Percentiles rank a stretch among this genome's conserved stretches.
Conservation (phyloP, 2,888 invertebrate genomes). For the Morpho deidamia region DNA sequence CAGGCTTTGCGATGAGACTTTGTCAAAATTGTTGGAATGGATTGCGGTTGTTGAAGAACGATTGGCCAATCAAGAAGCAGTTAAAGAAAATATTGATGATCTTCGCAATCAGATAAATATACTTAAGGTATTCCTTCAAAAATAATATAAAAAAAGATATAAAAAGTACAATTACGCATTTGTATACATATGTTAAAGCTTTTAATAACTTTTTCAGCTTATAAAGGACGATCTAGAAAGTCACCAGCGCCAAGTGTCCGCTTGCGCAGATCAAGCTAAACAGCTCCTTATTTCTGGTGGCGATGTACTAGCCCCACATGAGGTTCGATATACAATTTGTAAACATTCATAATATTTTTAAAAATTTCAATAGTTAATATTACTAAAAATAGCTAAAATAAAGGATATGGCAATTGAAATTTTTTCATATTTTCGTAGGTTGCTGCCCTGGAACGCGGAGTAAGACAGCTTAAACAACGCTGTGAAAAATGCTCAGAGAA, state of each 20-base stretch:
- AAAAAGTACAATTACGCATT: not conserved
- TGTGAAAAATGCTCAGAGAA: slow-evolving; percentile 90
- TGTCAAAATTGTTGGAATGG: slow-evolving; percentile 92
- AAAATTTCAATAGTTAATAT: too few species aligned
- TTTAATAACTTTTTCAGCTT: slow-evolving; percentile 71
- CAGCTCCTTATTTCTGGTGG: slow-evolving; percentile 93
- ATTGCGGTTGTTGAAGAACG: slow-evolving; percentile 90
- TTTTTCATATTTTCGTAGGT: slow-evolving; percentile 59
- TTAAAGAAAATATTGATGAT: slow-evolving; percentile 91
- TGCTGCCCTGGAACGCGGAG: slow-evolving; percentile 90
- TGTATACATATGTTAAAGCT: too few species aligned
- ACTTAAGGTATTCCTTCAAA: slow-evolving; percentile 81
- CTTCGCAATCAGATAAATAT: slow-evolving; percentile 92
- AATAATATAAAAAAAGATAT: too few species aligned
- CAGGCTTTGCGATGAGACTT: slow-evolving; percentile 91
- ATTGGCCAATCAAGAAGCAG: slow-evolving; percentile 90
- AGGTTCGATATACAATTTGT: slow-evolving; percentile 54
- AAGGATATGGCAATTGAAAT: not conserved
- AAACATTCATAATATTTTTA: too few species aligned
- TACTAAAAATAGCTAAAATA: too few species aligned
- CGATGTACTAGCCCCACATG: slow-evolving; percentile 94
- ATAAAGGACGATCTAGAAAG: slow-evolving; percentile 94
- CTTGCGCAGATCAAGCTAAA: slow-evolving; percentile 93
- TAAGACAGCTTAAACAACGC: slow-evolving; percentile 88
- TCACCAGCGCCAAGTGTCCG: slow-evolving; percentile 89